A percentile compares a stretch with the other conserved stretches of the same genome.
phyloP scores from a whole-genome alignment of 2,888 invertebrate species.

The Ischnus inquisitorius region DNA sequence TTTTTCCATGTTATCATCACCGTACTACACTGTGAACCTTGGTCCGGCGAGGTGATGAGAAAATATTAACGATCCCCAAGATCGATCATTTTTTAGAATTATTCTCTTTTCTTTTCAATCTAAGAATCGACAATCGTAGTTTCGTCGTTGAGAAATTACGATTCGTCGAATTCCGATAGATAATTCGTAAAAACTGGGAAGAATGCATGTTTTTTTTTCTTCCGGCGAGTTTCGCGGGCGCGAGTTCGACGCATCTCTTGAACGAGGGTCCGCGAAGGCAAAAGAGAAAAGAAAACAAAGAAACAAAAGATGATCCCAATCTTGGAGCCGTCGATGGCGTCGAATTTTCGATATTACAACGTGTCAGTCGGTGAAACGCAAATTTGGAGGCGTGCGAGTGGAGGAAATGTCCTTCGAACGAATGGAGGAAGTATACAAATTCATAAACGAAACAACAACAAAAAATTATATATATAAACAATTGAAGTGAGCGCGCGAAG shows the following conservation, averaged over 20 bases:
- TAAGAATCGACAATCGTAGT: not conserved
- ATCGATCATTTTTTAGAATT: not conserved
- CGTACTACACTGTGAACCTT: not conserved
- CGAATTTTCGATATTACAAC: constrained; percentile 24
- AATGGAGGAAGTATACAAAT: constrained; percentile 3
- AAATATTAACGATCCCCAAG: not conserved
- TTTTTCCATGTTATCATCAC: not conserved
- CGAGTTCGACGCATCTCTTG: not conserved
- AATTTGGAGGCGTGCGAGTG: not conserved
- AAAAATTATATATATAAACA: constrained; percentile 27
- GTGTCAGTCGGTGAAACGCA: constrained; percentile 27
- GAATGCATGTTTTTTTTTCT: not conserved
- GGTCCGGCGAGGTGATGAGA: not conserved
- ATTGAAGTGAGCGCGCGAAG: constrained; percentile 26
- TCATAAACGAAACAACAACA: constrained; percentile 21
- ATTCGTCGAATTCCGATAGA: constrained; percentile 3
- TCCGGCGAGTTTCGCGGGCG: not conserved
- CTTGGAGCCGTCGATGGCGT: constrained; percentile 16
- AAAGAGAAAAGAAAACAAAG: constrained; percentile 10
- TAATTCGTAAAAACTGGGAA: constrained; percentile 1
- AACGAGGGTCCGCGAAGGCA: not conserved
- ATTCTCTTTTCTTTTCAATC: constrained; percentile 6
- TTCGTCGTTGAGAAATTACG: constrained; percentile 11
- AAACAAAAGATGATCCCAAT: not conserved
- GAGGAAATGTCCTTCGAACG: constrained; percentile 9